Evolutionary conservation across 2,113 vertebrate genomes (phyloP), one percentile per base, ranked within the genome.

Genomic region (Cynopterus brachyotis): DNA sequence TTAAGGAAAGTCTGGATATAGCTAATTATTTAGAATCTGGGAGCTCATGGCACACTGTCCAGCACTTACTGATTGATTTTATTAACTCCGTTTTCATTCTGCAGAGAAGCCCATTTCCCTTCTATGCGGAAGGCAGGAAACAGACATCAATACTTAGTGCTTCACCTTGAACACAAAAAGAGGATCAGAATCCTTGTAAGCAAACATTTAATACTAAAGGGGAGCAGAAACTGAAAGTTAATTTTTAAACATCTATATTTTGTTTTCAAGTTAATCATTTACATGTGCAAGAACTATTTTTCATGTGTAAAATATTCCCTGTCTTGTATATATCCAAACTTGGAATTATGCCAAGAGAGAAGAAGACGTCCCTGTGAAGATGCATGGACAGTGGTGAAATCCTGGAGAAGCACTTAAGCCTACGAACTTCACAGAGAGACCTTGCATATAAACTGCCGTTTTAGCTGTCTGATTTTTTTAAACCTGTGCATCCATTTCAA

Each of bases 311-410:
- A 64, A 90, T 15, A 9, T 26, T 32, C 79, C 97, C 90, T 72
- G 17, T 96, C 50, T 3, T 93, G 35, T 92, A 6, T 67, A 67
- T 92, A 95, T 64, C 55, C 87, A 94, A 97, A 30, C 50, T 42
- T 19, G 89, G 60, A 96, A 73, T 96, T 89, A 92, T 32, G 78
- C 95, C 79, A 70, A 95, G 79, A 96, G 96, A 93, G 57, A 62
- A 95, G 53, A 62, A 11, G 22, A n/a, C 28, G 19, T 42, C 67
- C 96, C 86, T 94, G 95, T 92, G 62, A 94, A 92, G 76, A 73
- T 37, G 85, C 86, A 84, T 50, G 50, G 89, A 42, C 64, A 50
- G 75, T 50, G 50, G 76, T 94, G 92, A 84, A 98, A 82, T 42
- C 60, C 78, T 16, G 32, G 73, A 78, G 53, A 80, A 80, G 55